Evolutionary conservation across 1,140 invertebrate genomes (phyloP), one percentile per base, ranked within the genome.

Genomic region (Pachyrhynchus sulphureomaculatus): DNA sequence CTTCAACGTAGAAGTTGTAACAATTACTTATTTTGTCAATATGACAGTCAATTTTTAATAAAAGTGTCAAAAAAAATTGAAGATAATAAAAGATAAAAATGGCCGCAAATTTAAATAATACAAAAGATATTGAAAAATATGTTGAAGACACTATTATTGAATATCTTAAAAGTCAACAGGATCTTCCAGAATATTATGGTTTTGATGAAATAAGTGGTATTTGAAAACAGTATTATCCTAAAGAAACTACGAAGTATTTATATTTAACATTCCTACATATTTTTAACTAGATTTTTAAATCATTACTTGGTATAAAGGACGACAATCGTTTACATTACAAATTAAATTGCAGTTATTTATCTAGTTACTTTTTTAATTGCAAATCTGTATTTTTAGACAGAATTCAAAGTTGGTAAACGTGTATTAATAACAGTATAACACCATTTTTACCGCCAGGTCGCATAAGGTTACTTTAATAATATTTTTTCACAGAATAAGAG

Each of bases 121-220:
- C 48, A 17, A 24, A 4, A 15, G 18, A 42, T 4, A 61, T 61
- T 18, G 58, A 61, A 21, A 61, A 54, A 45, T 61, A 61, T 49
- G 10, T 61, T 13, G 58, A 61, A 18, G 48, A 61, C n/a, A 61
- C 37, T 12, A 61, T 54, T 24, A 36, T 33, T 24, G 49, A 61
- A 36, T 61, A 61, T 47, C 41, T 61, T 12, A 12, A 32, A 54
- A 36, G 51, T 24, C 49, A 61, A 54, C 24, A 15, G 13, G 49
- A 32, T 23, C 15, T 36, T 10, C 9, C 48, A 6, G 58, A 61
- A 54, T 21, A 9, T 15, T 37, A 53, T 54, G 18, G 34, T 47
- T 39, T 36, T 34, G 29, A 52, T 17, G 20, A 17, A 26, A 52
- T 8, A 15, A 18, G 18, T 53, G 18, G n/a, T 1, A 29, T 9